These are phyloP conservation scores for Anguilla japonica DNA, from an alignment of 2,113 vertebrate genomes.

Conservation along the genomic window DNA sequence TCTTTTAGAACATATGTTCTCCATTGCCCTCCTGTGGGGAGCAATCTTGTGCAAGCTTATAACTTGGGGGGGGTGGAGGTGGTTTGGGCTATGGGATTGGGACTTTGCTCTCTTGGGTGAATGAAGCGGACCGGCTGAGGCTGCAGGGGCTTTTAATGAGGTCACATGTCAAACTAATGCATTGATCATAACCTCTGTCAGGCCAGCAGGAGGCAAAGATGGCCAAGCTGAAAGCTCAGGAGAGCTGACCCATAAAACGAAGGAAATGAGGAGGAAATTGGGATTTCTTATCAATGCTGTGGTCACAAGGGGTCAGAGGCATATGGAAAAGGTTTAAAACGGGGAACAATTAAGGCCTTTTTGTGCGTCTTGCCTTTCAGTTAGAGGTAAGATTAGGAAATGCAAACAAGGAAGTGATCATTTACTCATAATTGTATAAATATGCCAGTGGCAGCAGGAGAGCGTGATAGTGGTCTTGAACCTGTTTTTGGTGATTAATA, in stretches of 20 bases:
- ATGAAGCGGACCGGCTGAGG: neutral
- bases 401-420: neutral
- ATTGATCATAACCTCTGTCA: neutral
- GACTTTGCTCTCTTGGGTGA: neutral
- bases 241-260: neutral
- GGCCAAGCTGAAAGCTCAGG: neutral
- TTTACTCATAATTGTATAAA: neutral
- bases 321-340: neutral
- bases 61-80: neutral
- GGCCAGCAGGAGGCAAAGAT: neutral
- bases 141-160: neutral
- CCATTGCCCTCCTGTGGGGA: neutral
- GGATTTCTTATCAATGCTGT: neutral
- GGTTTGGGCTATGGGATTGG: neutral
- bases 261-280: slow-evolving; percentile 3
- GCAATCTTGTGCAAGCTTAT: neutral
- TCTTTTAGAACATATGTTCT: slow-evolving; percentile 8
- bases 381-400: neutral
- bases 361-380: neutral
- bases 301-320: neutral
- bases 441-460: neutral
- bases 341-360: neutral
- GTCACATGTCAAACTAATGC: neutral
- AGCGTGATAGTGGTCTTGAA: neutral
- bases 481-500: neutral